Percentiles rank a stretch among this genome's conserved stretches.
Conservation (phyloP, 1,140 invertebrate genomes). For the Drosophila teissieri region DNA sequence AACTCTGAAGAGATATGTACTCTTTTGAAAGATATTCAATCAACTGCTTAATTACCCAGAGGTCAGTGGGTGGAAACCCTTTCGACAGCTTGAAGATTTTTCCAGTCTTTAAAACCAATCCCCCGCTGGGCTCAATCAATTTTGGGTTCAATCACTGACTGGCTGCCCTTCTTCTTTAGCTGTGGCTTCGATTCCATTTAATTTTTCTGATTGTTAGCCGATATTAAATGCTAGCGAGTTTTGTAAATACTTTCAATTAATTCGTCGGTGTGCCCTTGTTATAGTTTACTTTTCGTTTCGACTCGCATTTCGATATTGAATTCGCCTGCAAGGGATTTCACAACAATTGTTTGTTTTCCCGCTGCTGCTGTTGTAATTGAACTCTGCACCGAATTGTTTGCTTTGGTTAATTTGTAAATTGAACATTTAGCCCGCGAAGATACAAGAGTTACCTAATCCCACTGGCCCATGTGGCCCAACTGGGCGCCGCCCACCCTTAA, state of each 20-base stretch:
- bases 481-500: constrained; percentile 57
- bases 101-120: constrained; percentile 6
- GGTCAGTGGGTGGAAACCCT: constrained; percentile 30
- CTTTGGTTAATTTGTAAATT: constrained; percentile 60
- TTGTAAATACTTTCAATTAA: constrained; percentile 64
- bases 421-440: constrained; percentile 40
- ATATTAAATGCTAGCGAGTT: constrained; percentile 45
- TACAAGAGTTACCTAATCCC: constrained; percentile 58
- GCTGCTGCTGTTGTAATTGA: constrained; percentile 62
- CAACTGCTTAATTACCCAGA: constrained; percentile 29
- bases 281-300: constrained; percentile 48
- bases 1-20: neutral
- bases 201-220: constrained; percentile 33
- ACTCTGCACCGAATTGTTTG: constrained; percentile 61
- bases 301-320: constrained; percentile 34
- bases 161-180: no score
- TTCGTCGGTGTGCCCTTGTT: constrained; percentile 63
- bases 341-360: constrained; percentile 44
- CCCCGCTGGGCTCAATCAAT: constrained; percentile 52
- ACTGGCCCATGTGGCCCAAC: constrained; percentile 12
- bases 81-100: constrained; percentile 26
- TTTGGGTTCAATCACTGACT: no score
- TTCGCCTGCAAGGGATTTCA: constrained; percentile 53
- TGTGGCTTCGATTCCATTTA: constrained; percentile 14
- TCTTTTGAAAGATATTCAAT: constrained; percentile 6